A percentile compares a stretch with the other conserved stretches of the same genome.
These are phyloP conservation scores for Clepsis dumicolana DNA, from an alignment of 2,888 invertebrate species.

Conservation along the genomic window DNA sequence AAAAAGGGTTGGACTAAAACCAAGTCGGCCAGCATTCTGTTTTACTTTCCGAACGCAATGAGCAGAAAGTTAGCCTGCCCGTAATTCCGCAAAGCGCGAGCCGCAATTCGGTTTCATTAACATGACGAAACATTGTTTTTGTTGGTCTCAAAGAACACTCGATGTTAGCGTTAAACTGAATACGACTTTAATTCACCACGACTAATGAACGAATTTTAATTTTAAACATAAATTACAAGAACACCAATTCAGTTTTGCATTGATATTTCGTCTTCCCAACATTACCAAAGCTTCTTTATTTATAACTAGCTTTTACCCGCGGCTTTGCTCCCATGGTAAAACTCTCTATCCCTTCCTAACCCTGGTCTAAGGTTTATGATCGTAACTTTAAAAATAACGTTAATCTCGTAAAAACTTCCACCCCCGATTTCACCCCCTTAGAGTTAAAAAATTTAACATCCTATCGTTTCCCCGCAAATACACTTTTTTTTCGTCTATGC, in stretches of 20 bases:
- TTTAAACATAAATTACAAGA: neutral
- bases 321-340: too few relatives aligned
- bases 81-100: slow-evolving; percentile 30
- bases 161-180: slow-evolving; percentile 3
- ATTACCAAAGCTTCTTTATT: too few relatives aligned
- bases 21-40: slow-evolving; percentile 65
- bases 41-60: slow-evolving; percentile 61
- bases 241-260: neutral
- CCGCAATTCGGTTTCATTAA: slow-evolving; percentile 9
- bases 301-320: too few relatives aligned
- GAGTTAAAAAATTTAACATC: too few relatives aligned
- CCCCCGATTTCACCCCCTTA: too few relatives aligned
- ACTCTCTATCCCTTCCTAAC: too few relatives aligned
- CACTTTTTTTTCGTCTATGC: neutral
- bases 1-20: slow-evolving; percentile 73
- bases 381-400: too few relatives aligned
- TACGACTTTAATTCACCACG: neutral
- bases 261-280: too few relatives aligned
- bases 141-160: slow-evolving; percentile 4
- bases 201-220: neutral
- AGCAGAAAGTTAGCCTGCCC: slow-evolving; percentile 44
- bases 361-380: too few relatives aligned
- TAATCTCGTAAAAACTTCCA: too few relatives aligned
- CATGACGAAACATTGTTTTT: slow-evolving; percentile 9
- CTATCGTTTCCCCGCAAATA: too few relatives aligned